These are phyloP conservation scores for Idaea biselata DNA, from an alignment of 2,888 invertebrate species.

Conservation along the genomic window DNA sequence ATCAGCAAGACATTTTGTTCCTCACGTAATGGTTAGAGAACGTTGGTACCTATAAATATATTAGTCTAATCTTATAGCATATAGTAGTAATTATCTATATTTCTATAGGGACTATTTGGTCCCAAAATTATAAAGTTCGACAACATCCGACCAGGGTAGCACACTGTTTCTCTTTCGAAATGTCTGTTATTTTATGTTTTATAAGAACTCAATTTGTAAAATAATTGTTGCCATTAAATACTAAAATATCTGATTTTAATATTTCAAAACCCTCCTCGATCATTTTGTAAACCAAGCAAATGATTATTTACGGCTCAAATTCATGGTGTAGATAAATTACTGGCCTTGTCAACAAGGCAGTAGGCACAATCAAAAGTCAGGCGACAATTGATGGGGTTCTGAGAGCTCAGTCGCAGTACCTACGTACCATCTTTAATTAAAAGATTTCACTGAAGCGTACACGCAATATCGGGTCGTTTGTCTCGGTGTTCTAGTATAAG, in stretches of 20 bases:
- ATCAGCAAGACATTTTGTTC: no score
- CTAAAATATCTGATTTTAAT: background rate
- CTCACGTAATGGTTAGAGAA: no score
- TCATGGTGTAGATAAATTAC: constrained; percentile 21
- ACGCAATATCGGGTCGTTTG: constrained; percentile 67
- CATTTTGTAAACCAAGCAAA: background rate
- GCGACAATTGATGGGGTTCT: constrained; percentile 66
- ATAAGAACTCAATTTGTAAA: background rate
- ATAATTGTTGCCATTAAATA: background rate
- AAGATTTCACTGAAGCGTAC: constrained; percentile 73
- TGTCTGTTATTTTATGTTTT: background rate
- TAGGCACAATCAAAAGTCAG: constrained; percentile 69
- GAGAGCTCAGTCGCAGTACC: constrained; percentile 12
- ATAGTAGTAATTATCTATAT: no score
- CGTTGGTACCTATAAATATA: no score
- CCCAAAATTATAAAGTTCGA: no score
- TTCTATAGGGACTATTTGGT: no score
- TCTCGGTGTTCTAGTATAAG: constrained; percentile 22
- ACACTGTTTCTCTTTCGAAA: no score
- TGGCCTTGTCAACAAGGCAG: constrained; percentile 53
- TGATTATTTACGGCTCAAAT: background rate
- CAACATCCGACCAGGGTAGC: no score
- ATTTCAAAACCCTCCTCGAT: background rate
- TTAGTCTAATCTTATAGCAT: no score
- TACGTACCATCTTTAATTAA: constrained; percentile 64